These are phyloP conservation scores for Andrena praecox DNA, from an alignment of 2,888 invertebrate genomes.

Conservation along the genomic window DNA sequence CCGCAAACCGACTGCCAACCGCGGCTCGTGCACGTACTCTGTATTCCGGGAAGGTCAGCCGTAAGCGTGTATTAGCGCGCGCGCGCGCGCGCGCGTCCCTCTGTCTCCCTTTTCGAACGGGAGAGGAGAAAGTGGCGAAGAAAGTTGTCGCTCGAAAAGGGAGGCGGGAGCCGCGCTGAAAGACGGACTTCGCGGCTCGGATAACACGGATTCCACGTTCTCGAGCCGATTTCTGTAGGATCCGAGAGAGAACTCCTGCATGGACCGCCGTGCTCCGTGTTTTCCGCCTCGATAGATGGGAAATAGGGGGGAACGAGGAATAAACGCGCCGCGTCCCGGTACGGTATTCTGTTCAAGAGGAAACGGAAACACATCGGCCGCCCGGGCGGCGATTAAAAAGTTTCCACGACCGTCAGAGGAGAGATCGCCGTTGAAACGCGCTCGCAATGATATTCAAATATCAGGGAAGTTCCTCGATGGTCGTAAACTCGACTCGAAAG, in stretches of 20 bases:
- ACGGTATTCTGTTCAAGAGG: too few species aligned
- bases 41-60: conserved; percentile 7
- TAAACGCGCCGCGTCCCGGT: background rate
- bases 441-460: conserved; percentile 46
- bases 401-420: conserved; percentile 26
- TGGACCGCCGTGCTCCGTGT: conserved; percentile 10
- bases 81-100: background rate
- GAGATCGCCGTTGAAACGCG: conserved; percentile 14
- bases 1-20: conserved; percentile 52
- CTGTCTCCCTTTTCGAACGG: background rate
- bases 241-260: background rate
- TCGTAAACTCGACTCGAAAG: conserved; percentile 35
- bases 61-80: background rate
- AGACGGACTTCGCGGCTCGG: conserved; percentile 56
- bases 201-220: conserved; percentile 53
- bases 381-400: conserved; percentile 36
- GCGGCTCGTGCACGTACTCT: conserved; percentile 27
- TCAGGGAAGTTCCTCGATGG: conserved; percentile 21
- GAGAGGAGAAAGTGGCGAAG: conserved; percentile 21
- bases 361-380: background rate
- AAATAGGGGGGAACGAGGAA: conserved; percentile 23
- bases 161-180: conserved; percentile 31
- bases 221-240: conserved; percentile 44
- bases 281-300: conserved; percentile 33
- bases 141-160: conserved; percentile 16